Evolutionary conservation across 2,797 vertebrate species (phyloP).

Genomic region (Malacoraja senta): DNA sequence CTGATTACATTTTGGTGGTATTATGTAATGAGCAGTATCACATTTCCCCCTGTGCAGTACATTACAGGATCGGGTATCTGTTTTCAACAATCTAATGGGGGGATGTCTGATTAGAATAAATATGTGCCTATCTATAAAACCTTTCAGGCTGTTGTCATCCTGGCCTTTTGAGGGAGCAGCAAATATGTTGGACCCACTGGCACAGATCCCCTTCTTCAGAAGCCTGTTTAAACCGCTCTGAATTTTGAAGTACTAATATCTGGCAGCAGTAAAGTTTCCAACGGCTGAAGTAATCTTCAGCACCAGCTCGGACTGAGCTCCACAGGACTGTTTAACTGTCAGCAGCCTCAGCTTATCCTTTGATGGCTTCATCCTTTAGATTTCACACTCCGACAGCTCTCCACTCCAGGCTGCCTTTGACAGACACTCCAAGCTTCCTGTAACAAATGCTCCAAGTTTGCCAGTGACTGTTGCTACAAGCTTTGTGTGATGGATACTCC

Average conservation of each 20-base stretch:
- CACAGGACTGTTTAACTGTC: constrained; percentile 20
- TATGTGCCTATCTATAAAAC: background rate
- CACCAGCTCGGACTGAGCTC: constrained; percentile 8
- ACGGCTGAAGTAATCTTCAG: constrained; percentile 15
- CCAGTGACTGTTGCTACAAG: constrained; percentile 1
- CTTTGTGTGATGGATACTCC: constrained; percentile 26
- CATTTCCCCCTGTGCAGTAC: background rate
- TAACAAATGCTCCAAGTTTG: constrained; percentile 33
- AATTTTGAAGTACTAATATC: background rate
- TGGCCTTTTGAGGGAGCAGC: background rate
- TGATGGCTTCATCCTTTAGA: constrained; percentile 32
- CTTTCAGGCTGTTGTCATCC: background rate
- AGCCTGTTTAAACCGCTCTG: background rate
- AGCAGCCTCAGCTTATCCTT: constrained; percentile 20
- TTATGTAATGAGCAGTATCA: background rate
- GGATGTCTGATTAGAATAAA: background rate
- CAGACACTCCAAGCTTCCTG: constrained; percentile 32
- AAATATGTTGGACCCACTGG: background rate
- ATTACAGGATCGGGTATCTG: background rate
- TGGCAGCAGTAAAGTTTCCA: background rate
- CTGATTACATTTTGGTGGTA: background rate
- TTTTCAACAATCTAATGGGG: background rate
- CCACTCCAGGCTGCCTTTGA: constrained; percentile 35
- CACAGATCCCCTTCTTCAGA: background rate
- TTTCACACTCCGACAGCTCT: constrained; percentile 33